phyloP scores from a whole-genome alignment of 2,113 vertebrate genomes.

The Steatornis caripensis region DNA sequence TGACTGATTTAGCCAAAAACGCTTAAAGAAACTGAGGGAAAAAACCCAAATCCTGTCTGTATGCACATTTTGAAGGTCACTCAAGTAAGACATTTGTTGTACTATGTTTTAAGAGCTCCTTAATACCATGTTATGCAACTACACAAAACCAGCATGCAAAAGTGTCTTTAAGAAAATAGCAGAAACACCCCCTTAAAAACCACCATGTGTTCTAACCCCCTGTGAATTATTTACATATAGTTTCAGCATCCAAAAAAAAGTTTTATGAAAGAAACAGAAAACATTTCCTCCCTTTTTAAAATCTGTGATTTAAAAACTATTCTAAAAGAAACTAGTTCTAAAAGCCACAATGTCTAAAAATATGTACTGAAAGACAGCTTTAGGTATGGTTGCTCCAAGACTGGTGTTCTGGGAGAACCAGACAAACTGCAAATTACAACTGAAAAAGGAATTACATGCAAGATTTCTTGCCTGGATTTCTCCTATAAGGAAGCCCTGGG shows the following conservation, averaged over 20 bases:
- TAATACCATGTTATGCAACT: neutral
- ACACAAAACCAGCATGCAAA: neutral
- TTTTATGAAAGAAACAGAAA: neutral
- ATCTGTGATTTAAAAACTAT: neutral
- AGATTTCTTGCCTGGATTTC: neutral
- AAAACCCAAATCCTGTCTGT: neutral
- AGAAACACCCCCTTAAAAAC: neutral
- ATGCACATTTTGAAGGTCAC: neutral
- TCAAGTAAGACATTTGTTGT: neutral
- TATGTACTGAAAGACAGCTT: neutral
- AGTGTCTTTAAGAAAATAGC: neutral
- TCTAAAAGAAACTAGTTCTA: neutral
- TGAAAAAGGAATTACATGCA: neutral
- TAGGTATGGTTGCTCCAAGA: neutral
- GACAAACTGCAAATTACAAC: neutral
- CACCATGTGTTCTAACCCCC: neutral
- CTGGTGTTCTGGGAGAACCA: neutral
- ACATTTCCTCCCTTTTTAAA: neutral
- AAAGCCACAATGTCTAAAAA: neutral
- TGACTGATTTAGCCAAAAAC: neutral
- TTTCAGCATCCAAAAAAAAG: neutral
- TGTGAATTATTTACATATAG: neutral
- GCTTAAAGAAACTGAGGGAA: neutral
- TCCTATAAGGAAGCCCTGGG: neutral
- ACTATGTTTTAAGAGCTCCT: neutral